Percentiles rank a stretch among this genome's conserved stretches.
Conservation (phyloP, 2,888 invertebrate species). For the Abscondita cerata region DNA sequence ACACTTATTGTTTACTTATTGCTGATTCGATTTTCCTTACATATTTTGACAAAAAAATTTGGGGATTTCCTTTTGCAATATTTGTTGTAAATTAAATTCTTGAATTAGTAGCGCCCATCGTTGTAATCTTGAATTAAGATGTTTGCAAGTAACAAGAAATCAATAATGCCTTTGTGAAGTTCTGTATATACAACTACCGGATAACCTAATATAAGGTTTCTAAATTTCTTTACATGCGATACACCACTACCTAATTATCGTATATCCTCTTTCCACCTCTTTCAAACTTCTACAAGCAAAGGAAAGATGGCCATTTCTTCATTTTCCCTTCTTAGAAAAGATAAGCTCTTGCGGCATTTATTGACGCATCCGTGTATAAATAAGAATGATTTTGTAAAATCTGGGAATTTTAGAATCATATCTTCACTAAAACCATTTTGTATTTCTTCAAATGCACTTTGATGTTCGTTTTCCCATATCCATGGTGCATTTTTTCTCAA, state of each 20-base stretch:
- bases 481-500: too few species aligned
- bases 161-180: slow-evolving; percentile 8
- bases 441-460: neutral
- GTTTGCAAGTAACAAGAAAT: slow-evolving; percentile 11
- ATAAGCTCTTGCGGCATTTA: slow-evolving; percentile 23
- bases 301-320: neutral
- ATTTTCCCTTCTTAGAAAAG: neutral
- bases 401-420: neutral
- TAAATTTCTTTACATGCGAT: slow-evolving; percentile 1
- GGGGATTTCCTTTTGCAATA: neutral
- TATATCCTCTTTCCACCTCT: neutral
- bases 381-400: slow-evolving; percentile 6
- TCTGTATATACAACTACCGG: slow-evolving; percentile 9
- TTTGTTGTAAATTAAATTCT: neutral
- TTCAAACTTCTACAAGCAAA: slow-evolving; percentile 10
- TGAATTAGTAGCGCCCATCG: neutral
- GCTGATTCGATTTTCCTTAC: neutral
- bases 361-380: slow-evolving; percentile 3
- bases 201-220: slow-evolving; percentile 1
- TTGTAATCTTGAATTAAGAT: too few species aligned
- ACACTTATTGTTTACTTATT: too few species aligned
- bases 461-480: too few species aligned
- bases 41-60: neutral
- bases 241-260: neutral
- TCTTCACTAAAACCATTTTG: slow-evolving; percentile 5